Base-by-base conservation (phyloP, 2,888 invertebrate genomes). In the Eumacrocentrus americanus region DNA sequence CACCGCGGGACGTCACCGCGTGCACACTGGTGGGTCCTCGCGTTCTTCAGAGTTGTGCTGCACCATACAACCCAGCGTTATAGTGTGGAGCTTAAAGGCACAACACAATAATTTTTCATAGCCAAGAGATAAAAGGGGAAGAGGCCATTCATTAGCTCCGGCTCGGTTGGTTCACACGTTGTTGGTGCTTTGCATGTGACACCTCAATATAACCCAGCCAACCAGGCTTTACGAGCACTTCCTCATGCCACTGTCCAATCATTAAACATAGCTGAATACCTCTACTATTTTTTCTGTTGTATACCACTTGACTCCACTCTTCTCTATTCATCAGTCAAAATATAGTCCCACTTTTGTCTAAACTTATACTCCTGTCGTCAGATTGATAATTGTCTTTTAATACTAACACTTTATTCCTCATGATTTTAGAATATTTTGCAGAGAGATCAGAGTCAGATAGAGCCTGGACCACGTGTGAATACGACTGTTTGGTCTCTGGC, bases 91-190 rank as follows among this genome's bases (percentile, higher is more conserved):
- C 55, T 60, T 59, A 60, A 64, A 57, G 67, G 72, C 55, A 60
- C 68, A 72, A 66, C 72, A 73, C 75, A 74, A 78, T 78, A 79
- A 80, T 79, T 80, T 79, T 79, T 80, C 80, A 78, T 72, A 72
- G 68, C 66, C 42, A 58, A 42, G 64, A 70, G 71, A 75, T 72
- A 76, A 73, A 74, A 72, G 72, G 44, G 75, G 72, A 73, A 74
- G 72, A 73, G 72, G 74, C 75, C 75, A 79, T 80, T 80, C 80
- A 80, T 80, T 80, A 80, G 77, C 70, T 71, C 68, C 70, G 75
- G 71, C 73, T 77, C 70, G 77, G 79, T 79, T 77, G 76, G 80
- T 80, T 80, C 79, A 78, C 80, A 80, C 80, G 78, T 80, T 80
- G 80, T 80, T 79, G 75, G 65, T 70, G 67, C 70, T 71, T 72